A percentile compares a stretch with the other conserved stretches of the same genome.
Evolutionary conservation across 2,113 vertebrate genomes (phyloP).

Genomic region (Odobenus rosmarus): DNA sequence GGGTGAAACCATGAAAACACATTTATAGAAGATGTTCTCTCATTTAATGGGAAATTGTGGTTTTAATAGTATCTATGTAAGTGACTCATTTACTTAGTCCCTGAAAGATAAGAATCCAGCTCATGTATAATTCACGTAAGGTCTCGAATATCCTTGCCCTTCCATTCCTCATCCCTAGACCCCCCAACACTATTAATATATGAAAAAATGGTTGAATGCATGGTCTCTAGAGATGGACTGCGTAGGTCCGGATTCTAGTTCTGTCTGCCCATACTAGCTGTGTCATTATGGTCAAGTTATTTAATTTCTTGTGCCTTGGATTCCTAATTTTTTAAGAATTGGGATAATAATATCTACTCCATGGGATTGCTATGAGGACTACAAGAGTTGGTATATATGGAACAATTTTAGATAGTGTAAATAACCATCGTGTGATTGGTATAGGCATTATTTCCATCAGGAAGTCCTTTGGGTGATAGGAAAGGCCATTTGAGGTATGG

Average conservation of each 20-base stretch:
- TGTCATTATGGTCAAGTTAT: neutral
- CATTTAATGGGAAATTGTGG: neutral
- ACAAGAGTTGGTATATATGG: neutral
- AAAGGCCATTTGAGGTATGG: neutral
- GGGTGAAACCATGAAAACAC: neutral
- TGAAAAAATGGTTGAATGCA: neutral
- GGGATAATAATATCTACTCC: neutral
- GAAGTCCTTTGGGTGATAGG: neutral
- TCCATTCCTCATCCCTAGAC: neutral
- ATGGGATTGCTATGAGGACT: neutral
- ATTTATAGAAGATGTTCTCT: neutral
- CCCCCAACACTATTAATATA: neutral
- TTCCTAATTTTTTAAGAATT: neutral
- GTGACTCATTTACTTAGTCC: neutral
- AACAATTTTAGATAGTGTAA: neutral
- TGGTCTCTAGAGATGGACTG: neutral
- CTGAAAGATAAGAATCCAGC: neutral
- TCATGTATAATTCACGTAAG: neutral
- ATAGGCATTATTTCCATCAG: neutral
- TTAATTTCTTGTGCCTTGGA: neutral
- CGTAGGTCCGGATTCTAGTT: neutral
- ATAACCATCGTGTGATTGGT: neutral
- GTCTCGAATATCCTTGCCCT: neutral
- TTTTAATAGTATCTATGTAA: neutral
- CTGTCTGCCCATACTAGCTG: neutral